Evolutionary conservation across 1,140 invertebrate genomes (phyloP).

Genomic region (Microplitis mediator): DNA sequence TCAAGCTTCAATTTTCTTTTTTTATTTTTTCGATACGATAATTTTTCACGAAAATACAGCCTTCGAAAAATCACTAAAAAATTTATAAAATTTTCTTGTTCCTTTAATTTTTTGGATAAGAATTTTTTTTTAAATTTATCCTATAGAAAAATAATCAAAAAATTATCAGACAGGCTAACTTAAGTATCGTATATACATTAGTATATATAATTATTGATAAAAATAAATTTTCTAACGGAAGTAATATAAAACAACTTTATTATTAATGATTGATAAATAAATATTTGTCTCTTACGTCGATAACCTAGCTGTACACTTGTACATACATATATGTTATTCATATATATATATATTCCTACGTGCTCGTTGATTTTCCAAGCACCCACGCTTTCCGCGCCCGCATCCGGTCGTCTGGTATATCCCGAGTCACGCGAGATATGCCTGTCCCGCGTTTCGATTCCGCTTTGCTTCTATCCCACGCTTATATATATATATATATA

Average conservation of each 20-base stretch:
- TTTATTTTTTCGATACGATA: too few species aligned
- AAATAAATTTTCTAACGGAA: neutral
- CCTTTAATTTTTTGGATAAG: too few species aligned
- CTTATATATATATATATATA: neutral
- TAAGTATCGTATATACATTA: too few species aligned
- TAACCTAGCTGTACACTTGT: neutral
- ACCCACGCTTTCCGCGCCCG: slow-evolving; percentile 37
- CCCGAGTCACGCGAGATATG: slow-evolving; percentile 36
- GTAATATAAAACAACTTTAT: neutral
- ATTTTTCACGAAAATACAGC: too few species aligned
- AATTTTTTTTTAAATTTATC: too few species aligned
- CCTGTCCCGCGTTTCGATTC: slow-evolving; percentile 30
- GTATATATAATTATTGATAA: neutral
- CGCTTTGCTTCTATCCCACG: slow-evolving; percentile 28
- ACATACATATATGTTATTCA: slow-evolving; percentile 1
- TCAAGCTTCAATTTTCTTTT: too few species aligned
- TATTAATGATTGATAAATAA: slow-evolving; percentile 17
- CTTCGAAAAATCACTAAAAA: too few species aligned
- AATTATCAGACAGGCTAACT: too few species aligned
- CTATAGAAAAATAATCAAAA: too few species aligned
- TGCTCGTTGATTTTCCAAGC: slow-evolving; percentile 35
- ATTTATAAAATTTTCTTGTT: too few species aligned
- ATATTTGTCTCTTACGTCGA: slow-evolving; percentile 8
- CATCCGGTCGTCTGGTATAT: slow-evolving; percentile 38
- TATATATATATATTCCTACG: slow-evolving; percentile 10